Evolutionary conservation across 2,797 vertebrate genomes (phyloP).

Genomic region (Ptychobarbus kaznakovi): DNA sequence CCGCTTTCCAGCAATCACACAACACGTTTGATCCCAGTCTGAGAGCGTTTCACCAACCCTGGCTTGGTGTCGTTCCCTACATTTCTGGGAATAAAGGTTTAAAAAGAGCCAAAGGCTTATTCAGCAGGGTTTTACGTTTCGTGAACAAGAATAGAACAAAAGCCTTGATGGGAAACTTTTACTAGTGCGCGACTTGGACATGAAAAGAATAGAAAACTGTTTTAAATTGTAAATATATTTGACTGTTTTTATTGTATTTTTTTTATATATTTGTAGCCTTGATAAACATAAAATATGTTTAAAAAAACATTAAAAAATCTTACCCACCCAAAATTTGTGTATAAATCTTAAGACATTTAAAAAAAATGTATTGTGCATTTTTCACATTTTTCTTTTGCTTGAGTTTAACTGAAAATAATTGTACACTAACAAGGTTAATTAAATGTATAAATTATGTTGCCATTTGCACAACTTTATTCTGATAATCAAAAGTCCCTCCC

Average conservation of each 20-base stretch:
- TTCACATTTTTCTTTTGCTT: too few relatives aligned
- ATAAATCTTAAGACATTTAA: neutral
- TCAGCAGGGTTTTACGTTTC: conserved; percentile 12
- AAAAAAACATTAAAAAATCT: neutral
- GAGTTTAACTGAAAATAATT: neutral
- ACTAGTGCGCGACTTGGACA: neutral
- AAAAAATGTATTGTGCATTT: neutral
- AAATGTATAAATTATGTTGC: too few relatives aligned
- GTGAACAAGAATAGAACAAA: conserved; percentile 16
- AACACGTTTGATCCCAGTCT: conserved; percentile 52
- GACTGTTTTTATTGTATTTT: neutral
- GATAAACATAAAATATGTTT: neutral
- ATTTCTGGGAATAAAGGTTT: conserved; percentile 28
- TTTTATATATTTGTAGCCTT: neutral
- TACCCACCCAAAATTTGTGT: neutral
- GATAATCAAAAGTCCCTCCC: too few relatives aligned
- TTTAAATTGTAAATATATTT: neutral
- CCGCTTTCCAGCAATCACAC: conserved; percentile 29
- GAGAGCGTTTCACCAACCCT: conserved; percentile 58
- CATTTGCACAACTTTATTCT: too few relatives aligned
- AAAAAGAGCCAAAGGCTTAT: conserved; percentile 8
- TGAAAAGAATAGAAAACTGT: neutral
- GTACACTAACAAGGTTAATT: neutral
- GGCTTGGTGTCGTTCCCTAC: conserved; percentile 26
- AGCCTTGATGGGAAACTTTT: conserved; percentile 21